These are phyloP conservation scores for Epizoanthus fatuus DNA, from an alignment of 92 coral and sea anemone species.

Conservation along the genomic window DNA sequence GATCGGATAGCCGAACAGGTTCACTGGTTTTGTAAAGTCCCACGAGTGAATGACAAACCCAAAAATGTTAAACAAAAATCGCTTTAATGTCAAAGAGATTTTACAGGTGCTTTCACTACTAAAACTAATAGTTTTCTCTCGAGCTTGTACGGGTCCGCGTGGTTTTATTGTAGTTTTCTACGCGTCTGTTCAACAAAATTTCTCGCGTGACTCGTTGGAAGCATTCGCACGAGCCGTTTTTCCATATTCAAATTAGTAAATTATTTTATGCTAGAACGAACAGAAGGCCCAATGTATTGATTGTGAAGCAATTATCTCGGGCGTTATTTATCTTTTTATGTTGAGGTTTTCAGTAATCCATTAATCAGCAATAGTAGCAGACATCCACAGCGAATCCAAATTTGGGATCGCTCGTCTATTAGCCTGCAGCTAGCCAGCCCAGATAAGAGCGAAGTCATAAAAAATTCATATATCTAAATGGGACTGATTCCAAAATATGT, in stretches of 20 bases:
- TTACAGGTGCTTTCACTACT: conserved; percentile 28
- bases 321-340: conserved; percentile 87
- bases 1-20: conserved; percentile 23
- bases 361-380: conserved; percentile 58
- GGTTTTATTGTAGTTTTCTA: conserved; percentile 19
- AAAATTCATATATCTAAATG: conserved; percentile 53
- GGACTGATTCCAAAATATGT: conserved; percentile 52
- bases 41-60: conserved; percentile 26
- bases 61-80: conserved; percentile 14
- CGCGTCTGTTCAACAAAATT: conserved; percentile 33
- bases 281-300: conserved; percentile 94
- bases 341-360: conserved; percentile 90
- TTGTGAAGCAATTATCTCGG: conserved; percentile 89
- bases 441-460: conserved; percentile 48
- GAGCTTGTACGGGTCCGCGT: not conserved
- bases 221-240: conserved; percentile 76
- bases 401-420: conserved; percentile 82
- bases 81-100: conserved; percentile 22
- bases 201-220: conserved; percentile 86
- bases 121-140: conserved; percentile 2
- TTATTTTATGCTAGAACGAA: conserved; percentile 97
- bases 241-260: conserved; percentile 96
- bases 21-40: conserved; percentile 40
- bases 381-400: conserved; percentile 80
- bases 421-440: conserved; percentile 46